Evolutionary conservation across 2,113 vertebrate species (phyloP).

Genomic region (Seriola aureovittata): DNA sequence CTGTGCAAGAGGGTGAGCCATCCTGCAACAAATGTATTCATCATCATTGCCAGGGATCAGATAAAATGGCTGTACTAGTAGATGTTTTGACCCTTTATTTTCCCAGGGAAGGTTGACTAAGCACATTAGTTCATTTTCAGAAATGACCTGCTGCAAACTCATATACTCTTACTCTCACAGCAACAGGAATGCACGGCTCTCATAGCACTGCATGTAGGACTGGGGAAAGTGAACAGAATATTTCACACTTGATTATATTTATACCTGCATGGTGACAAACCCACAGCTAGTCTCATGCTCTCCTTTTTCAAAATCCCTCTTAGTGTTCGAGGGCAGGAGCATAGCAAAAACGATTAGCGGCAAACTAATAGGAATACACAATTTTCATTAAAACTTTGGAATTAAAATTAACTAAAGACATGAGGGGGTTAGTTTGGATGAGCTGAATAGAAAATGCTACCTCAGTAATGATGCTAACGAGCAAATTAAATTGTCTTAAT

Average conservation of each 20-base stretch:
- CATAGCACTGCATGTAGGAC: background rate
- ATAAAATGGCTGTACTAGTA: slow-evolving; percentile 17
- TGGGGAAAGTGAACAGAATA: background rate
- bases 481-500: slow-evolving; percentile 33
- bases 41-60: slow-evolving; percentile 14
- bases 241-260: slow-evolving; percentile 5
- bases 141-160: slow-evolving; percentile 17
- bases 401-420: slow-evolving; percentile 36
- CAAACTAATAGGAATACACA: slow-evolving; percentile 17
- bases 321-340: background rate
- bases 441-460: slow-evolving; percentile 4
- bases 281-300: background rate
- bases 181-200: background rate
- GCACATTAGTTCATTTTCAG: slow-evolving; percentile 37
- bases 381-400: slow-evolving; percentile 43
- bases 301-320: background rate
- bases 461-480: slow-evolving; percentile 32
- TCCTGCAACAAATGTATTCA: slow-evolving; percentile 40
- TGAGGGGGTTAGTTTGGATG: background rate
- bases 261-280: background rate
- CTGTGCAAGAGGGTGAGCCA: slow-evolving; percentile 34
- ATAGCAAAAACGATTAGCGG: slow-evolving; percentile 10
- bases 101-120: slow-evolving; percentile 12
- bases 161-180: background rate
- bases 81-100: slow-evolving; percentile 29